Conservation (phyloP, 37 sponge, comb jelly and placozoan genomes). For the Oopsacas minuta region DNA sequence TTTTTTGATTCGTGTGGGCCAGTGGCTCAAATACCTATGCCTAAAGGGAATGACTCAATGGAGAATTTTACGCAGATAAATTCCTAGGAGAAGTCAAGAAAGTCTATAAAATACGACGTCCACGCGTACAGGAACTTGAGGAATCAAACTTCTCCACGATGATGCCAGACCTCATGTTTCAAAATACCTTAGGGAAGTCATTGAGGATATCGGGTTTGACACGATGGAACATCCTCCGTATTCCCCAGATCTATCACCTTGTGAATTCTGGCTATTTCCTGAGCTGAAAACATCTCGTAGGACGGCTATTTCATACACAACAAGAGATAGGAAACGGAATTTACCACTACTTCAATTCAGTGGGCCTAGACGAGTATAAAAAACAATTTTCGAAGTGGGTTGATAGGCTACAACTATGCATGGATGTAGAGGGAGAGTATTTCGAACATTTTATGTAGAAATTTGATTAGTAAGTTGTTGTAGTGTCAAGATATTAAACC, state of each 20-base stretch:
- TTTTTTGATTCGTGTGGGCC: conserved; percentile 1
- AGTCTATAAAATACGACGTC: neutral
- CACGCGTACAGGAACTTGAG: neutral
- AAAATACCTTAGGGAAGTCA: neutral
- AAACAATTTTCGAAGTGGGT: neutral
- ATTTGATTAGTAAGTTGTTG: too few relatives aligned
- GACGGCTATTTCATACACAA: neutral
- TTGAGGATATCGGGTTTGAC: neutral
- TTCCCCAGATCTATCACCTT: conserved; percentile 7
- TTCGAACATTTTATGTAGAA: too few relatives aligned
- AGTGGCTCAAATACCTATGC: neutral
- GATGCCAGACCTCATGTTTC: neutral
- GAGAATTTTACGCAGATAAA: neutral
- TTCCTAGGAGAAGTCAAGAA: conserved; percentile 1
- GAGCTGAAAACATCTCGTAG: neutral
- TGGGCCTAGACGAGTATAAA: neutral
- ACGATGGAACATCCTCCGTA: neutral
- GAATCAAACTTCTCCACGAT: conserved; percentile 8
- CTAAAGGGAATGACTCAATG: neutral
- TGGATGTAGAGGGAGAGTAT: too few relatives aligned
- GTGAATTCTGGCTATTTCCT: neutral
- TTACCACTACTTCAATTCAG: neutral
- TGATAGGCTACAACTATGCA: neutral
- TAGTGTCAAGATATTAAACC: too few relatives aligned
- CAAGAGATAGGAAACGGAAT: neutral